Conservation (phyloP, 2,797 vertebrate genomes). For the Coccyzus lansbergi region DNA sequence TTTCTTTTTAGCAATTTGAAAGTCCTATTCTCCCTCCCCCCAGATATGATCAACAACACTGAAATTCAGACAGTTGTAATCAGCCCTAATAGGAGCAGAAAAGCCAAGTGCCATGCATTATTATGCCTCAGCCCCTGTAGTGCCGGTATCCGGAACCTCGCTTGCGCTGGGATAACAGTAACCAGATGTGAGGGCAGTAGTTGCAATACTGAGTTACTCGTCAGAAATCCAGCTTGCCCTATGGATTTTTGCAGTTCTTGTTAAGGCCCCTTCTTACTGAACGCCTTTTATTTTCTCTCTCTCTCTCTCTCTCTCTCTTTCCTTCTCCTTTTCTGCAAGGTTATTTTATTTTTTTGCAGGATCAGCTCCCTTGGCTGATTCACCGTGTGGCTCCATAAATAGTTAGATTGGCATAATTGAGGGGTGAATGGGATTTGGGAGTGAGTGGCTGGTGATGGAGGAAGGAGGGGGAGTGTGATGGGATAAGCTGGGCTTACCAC, state of each 20-base stretch:
- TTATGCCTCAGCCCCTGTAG: constrained; percentile 63
- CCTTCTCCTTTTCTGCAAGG: background rate
- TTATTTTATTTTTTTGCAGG: constrained; percentile 35
- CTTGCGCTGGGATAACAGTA: constrained; percentile 61
- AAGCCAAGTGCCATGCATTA: constrained; percentile 52
- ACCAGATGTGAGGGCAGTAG: constrained; percentile 64
- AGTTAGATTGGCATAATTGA: constrained; percentile 60
- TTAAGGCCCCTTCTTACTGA: background rate
- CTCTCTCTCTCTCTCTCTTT: background rate
- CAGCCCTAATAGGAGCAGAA: constrained; percentile 67
- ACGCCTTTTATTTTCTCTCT: background rate
- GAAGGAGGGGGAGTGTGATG: constrained; percentile 39
- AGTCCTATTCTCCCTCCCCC: background rate
- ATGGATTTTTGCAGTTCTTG: constrained; percentile 37
- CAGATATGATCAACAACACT: background rate
- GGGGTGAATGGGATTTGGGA: constrained; percentile 54
- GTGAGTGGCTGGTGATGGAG: constrained; percentile 60
- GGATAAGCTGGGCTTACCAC: constrained; percentile 44
- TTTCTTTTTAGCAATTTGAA: background rate
- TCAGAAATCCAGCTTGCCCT: constrained; percentile 33
- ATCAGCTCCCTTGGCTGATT: constrained; percentile 58
- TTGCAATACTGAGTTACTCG: constrained; percentile 42
- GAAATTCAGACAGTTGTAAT: constrained; percentile 57
- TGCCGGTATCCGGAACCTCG: constrained; percentile 68
- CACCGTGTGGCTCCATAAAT: constrained; percentile 12